Evolutionary conservation across 2,797 vertebrate genomes (phyloP), one percentile per base, ranked within the genome.

Genomic region (Cryptoprocta ferox): DNA sequence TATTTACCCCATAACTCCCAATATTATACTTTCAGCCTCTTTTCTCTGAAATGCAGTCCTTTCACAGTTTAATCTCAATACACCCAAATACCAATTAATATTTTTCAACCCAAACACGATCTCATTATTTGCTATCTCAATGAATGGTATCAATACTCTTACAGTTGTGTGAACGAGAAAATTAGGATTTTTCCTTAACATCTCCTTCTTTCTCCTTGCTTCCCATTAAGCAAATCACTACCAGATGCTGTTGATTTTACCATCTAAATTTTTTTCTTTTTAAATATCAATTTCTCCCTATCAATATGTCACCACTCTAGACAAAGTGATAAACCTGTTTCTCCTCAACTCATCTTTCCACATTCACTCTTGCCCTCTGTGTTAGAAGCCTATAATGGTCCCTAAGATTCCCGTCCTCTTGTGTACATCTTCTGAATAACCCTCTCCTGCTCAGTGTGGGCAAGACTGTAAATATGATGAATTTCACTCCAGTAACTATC

Each of bases 261-360:
- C 26, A 84, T 73, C 45, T 91, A 76, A 73, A 56, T 61, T n/a
- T 56, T 70, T 89, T 93, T 87, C 13, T 3, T 85, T 90, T 90
- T 71, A 79, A 92, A 21, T 65, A 70, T 15, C 24, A 42, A 92
- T 48, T 79, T 79, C 37, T 85, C 32, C 56, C 37, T 53, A 91
- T 86, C 56, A 95, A 5, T 48, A 81, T 39, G 13, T 82, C 63
- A 92, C 19, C n/a, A 73, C 66, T 82, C 30, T 81, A 85, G 48
- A 91, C n/a, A 95, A 84, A 93, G 78, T 50, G 89, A 59, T 39
- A 96, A 94, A 80, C 14, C 80, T 50, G 61, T 66, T 79, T 66
- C 53, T 79, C n/a, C 79, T 73, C 73, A 80, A 89, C 37, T 85
- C 56, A 92, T 76, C 82, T 79, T 21, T 75, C 35, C 35, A 76